Evolutionary conservation across 2,113 vertebrate species (phyloP).

Genomic region (Shinisaurus crocodilurus): DNA sequence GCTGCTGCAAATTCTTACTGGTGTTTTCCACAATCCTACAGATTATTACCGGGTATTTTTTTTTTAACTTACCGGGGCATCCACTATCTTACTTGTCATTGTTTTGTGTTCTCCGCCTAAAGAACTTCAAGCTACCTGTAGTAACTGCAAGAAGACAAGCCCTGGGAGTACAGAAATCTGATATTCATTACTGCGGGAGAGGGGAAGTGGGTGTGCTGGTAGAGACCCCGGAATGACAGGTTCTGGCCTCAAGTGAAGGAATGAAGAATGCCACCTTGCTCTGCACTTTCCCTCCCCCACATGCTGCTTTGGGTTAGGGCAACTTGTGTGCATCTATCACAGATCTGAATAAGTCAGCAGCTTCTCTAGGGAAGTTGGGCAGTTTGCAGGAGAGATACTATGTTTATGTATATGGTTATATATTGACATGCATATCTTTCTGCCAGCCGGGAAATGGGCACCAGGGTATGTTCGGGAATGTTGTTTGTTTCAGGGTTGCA

Average conservation of each 20-base stretch:
- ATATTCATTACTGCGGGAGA: neutral
- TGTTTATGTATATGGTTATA: neutral
- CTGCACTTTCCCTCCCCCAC: neutral
- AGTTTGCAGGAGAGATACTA: neutral
- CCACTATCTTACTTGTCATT: neutral
- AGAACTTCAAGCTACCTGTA: neutral
- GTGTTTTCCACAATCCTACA: neutral
- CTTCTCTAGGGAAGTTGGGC: neutral
- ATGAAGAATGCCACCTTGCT: neutral
- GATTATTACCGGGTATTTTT: neutral
- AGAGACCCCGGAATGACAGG: neutral
- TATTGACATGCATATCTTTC: neutral
- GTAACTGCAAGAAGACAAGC: neutral
- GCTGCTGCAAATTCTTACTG: too few species aligned
- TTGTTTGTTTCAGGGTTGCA: neutral
- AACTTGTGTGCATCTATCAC: conserved; percentile 16
- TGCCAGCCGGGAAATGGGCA: neutral
- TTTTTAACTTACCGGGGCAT: neutral
- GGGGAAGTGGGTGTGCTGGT: neutral
- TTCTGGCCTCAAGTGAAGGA: neutral
- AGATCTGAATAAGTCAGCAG: conserved; percentile 3
- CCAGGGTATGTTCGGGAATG: neutral
- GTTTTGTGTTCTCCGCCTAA: neutral
- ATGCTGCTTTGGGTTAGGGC: neutral
- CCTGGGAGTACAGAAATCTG: neutral